Conservation (phyloP, 2,888 invertebrate species). For the Caenorhabditis sp. region DNA sequence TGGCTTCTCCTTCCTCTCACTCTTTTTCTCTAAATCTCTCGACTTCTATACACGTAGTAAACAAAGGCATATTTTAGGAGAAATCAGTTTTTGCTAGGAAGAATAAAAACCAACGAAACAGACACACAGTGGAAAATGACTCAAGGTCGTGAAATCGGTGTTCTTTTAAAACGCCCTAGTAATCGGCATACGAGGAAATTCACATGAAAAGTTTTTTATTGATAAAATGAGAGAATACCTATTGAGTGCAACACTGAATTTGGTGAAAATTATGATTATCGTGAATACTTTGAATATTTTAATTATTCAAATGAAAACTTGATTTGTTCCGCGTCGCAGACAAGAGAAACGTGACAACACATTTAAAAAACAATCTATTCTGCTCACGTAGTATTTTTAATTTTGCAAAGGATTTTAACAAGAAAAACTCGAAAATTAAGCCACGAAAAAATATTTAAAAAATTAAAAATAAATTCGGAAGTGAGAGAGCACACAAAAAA, state of each 20-base stretch:
- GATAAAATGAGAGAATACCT: neutral
- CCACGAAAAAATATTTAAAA: neutral
- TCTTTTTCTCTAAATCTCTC: neutral
- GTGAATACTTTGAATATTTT: no score
- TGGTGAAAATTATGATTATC: no score
- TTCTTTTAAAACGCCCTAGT: neutral
- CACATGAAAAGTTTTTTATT: neutral
- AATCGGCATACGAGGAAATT: neutral
- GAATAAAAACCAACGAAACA: neutral
- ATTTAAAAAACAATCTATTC: no score
- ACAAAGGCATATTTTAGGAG: neutral
- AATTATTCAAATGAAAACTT: no score
- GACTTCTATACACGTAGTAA: neutral
- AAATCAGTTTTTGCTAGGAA: neutral
- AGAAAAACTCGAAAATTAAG: no score
- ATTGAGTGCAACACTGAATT: no score
- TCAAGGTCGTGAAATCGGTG: neutral
- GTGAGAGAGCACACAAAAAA: neutral
- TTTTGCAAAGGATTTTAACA: no score
- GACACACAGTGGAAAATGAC: neutral
- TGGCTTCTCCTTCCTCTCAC: neutral
- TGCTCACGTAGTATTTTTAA: no score
- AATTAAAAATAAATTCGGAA: neutral
- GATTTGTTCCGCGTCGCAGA: no score
- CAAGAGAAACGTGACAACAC: no score